A percentile compares a stretch with the other conserved stretches of the same genome.
Evolutionary conservation across 1,140 invertebrate species (phyloP).

Genomic region (Drosophila kikkawai): DNA sequence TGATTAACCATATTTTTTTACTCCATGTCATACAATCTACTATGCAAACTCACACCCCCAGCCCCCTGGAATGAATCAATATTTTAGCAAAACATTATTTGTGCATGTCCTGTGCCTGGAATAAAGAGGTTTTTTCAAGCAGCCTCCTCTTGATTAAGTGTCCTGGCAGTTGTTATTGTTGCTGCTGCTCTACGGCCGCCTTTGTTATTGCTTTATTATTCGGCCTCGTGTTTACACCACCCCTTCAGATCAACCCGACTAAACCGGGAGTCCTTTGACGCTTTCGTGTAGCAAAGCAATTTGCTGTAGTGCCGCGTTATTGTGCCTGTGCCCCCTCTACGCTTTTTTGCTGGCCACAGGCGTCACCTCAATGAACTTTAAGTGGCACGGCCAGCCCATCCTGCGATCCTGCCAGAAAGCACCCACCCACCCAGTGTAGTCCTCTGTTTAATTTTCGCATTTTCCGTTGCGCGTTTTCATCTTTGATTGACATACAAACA

Average conservation of each 20-base stretch:
- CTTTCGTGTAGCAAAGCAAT: slow-evolving; percentile 73
- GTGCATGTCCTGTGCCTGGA: slow-evolving; percentile 11
- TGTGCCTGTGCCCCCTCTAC: slow-evolving; percentile 30
- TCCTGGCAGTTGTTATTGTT: slow-evolving; percentile 48
- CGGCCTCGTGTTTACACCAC: slow-evolving; percentile 71
- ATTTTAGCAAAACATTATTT: slow-evolving; percentile 40
- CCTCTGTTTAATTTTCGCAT: slow-evolving; percentile 80
- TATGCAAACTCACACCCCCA: neutral
- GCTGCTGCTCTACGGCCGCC: slow-evolving; percentile 32
- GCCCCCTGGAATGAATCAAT: slow-evolving; percentile 19
- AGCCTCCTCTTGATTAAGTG: slow-evolving; percentile 68
- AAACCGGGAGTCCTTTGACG: slow-evolving; percentile 53
- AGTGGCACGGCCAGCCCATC: slow-evolving; percentile 58
- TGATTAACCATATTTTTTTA: slow-evolving; percentile 16
- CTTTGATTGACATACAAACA: slow-evolving; percentile 84
- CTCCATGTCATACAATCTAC: neutral
- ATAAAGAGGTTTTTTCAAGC: slow-evolving; percentile 53
- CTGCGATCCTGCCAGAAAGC: slow-evolving; percentile 5
- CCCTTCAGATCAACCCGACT: slow-evolving; percentile 32
- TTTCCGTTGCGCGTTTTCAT: slow-evolving; percentile 81
- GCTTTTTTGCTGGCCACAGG: slow-evolving; percentile 55
- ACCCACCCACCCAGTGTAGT: slow-evolving; percentile 11
- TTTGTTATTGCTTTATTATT: slow-evolving; percentile 64
- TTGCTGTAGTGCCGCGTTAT: slow-evolving; percentile 69
- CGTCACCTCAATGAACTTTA: slow-evolving; percentile 73